Base-by-base conservation (phyloP, 2,113 vertebrate species). In the Lampris incognitus region DNA sequence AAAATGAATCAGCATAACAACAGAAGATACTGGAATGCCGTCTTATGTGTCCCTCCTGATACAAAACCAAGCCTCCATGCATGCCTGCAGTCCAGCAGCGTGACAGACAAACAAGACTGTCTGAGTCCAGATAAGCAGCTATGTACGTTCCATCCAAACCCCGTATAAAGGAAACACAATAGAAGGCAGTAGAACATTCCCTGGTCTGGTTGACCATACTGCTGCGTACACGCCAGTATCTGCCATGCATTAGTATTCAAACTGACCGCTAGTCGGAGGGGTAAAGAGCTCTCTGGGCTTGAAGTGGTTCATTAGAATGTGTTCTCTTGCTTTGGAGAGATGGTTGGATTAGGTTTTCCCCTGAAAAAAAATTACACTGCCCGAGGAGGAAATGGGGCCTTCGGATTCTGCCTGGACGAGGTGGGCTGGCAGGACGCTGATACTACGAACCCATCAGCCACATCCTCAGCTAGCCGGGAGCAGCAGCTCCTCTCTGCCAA, bases 241-340 rank as follows among this genome's bases (percentile, higher is more conserved):
- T 66, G 40, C 8, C 64, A 0, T 46, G 44, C 52, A 87, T 84
- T 76, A 63, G 55, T 52, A 77, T 81, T 70, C 69, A 72, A 6
- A 72, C 41, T 9, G 64, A 55, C 6, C 4, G 54, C 57, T 10
- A 40, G 42, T 58, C 42, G 36, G 9, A 70, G 50, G 24, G 56
- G 75, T 61, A 60, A 66, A 69, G 40, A 70, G 51, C 52, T 63
- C 57, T 67, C 58, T 1, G 39, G 49, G 60, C 49, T 66, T 51
- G 9, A 42, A 74, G 57, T 74, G 71, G 6, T 58, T 61, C 56
- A 9, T 70, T 51, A 24, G 56, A 69, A 52, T 72, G 8, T 66
- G 51, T 69, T 69, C 48, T 52, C 9, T 38, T 2, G 9, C 11
- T 59, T 71, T 50, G 72, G n/a, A 69, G 39, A 66, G 40, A 59